Evolutionary conservation across 1,140 invertebrate genomes (phyloP).

Genomic region (Pseudobourletiella spinata): DNA sequence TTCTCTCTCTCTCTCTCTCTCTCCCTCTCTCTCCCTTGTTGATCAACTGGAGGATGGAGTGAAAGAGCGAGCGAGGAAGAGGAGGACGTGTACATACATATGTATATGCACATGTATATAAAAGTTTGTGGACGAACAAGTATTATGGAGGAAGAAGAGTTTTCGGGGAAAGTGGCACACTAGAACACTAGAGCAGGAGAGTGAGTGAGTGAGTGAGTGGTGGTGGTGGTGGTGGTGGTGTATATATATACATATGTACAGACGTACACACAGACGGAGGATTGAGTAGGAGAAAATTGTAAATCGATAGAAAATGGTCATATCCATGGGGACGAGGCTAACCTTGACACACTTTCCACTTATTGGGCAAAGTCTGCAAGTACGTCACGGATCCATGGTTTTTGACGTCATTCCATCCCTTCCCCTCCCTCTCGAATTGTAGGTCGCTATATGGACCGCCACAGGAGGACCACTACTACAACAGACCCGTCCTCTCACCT

Average conservation of each 20-base stretch:
- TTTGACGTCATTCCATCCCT: neutral
- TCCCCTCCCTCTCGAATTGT: neutral
- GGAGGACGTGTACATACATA: too few relatives aligned
- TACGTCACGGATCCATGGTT: neutral
- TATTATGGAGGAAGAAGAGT: neutral
- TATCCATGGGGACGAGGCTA: neutral
- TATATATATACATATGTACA: neutral
- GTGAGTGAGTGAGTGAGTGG: neutral
- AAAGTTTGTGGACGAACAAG: too few relatives aligned
- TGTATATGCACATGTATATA: too few relatives aligned
- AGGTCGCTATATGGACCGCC: too few relatives aligned
- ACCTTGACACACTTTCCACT: conserved; percentile 1
- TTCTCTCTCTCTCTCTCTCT: too few relatives aligned
- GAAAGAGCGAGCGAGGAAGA: too few relatives aligned
- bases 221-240: too few relatives aligned
- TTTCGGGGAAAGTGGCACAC: neutral
- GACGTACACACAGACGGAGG: neutral
- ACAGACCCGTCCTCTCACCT: neutral
- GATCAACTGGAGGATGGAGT: too few relatives aligned
- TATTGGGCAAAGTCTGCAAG: neutral
- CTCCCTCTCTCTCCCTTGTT: too few relatives aligned
- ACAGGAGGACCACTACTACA: neutral
- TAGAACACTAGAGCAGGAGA: neutral
- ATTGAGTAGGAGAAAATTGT: neutral
- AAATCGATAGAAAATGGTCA: neutral